Percentiles rank a stretch among this genome's conserved stretches.
These are phyloP conservation scores for Amazona guildingii DNA, from an alignment of 2,113 vertebrate species.

Conservation along the genomic window DNA sequence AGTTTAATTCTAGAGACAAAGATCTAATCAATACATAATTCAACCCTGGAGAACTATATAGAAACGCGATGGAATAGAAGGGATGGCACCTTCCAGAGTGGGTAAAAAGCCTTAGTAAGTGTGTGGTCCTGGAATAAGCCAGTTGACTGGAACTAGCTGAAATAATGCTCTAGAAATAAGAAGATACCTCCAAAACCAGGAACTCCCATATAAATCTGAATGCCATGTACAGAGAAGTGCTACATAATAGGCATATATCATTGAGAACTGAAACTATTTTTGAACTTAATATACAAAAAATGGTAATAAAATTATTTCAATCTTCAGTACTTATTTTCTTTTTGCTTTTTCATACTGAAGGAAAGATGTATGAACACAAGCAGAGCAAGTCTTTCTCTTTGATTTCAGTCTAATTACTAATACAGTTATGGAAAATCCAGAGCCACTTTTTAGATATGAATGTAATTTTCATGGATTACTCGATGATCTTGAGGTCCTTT, in stretches of 20 bases:
- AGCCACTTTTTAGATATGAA: neutral
- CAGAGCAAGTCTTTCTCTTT: neutral
- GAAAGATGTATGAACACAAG: neutral
- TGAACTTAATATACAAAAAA: neutral
- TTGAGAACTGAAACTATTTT: neutral
- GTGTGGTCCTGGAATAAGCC: neutral
- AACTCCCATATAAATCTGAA: neutral
- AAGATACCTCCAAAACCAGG: neutral
- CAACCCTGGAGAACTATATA: accelerated
- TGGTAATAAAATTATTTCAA: neutral
- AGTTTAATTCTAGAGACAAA: neutral
- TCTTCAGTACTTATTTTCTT: neutral
- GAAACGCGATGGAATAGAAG: neutral
- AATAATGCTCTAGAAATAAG: neutral
- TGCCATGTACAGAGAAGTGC: accelerated
- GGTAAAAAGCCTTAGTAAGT: neutral
- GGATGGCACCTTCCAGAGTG: too few species aligned
- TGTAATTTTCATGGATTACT: neutral
- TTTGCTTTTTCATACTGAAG: neutral
- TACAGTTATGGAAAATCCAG: neutral
- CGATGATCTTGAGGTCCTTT: too few species aligned
- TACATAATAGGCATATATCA: accelerated
- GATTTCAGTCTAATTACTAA: neutral
- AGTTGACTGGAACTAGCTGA: neutral
- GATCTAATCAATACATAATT: neutral